Evolutionary conservation across 1,140 invertebrate species (phyloP).

Genomic region (Sweltsa coloradensis): DNA sequence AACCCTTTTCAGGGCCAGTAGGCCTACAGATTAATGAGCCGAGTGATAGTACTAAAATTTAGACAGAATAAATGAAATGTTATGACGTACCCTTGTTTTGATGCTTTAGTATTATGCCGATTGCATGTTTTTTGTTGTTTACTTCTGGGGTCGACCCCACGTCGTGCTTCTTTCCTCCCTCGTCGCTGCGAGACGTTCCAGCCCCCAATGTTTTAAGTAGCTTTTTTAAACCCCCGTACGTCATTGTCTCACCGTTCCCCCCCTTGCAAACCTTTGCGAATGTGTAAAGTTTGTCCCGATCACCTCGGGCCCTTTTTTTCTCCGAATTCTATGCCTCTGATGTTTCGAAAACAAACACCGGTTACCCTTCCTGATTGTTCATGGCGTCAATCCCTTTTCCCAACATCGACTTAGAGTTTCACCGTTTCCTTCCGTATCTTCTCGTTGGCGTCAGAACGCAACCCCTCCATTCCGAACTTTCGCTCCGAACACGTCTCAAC

Average conservation of each 20-base stretch:
- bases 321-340: no score
- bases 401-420: no score
- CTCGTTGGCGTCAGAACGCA: no score
- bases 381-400: no score
- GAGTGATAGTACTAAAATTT: conserved; percentile 18
- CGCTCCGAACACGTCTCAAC: no score
- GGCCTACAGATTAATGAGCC: conserved; percentile 9
- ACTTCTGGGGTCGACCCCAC: conserved; percentile 20
- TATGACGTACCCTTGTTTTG: conserved; percentile 11
- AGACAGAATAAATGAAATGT: conserved; percentile 10
- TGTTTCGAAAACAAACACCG: no score
- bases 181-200: conserved; percentile 32
- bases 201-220: conserved; percentile 48
- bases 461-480: no score
- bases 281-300: no score
- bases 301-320: no score
- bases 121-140: conserved; percentile 14
- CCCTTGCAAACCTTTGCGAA: conserved; percentile 36
- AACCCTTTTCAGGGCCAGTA: neutral
- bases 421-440: no score
- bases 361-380: no score
- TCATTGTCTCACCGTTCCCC: conserved; percentile 42
- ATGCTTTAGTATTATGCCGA: conserved; percentile 2
- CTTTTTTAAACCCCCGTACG: conserved; percentile 48
- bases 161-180: conserved; percentile 14